A percentile compares a stretch with the other conserved stretches of the same genome.
These are phyloP conservation scores for Xestia xanthographa DNA, from an alignment of 2,888 invertebrate genomes.

Conservation along the genomic window DNA sequence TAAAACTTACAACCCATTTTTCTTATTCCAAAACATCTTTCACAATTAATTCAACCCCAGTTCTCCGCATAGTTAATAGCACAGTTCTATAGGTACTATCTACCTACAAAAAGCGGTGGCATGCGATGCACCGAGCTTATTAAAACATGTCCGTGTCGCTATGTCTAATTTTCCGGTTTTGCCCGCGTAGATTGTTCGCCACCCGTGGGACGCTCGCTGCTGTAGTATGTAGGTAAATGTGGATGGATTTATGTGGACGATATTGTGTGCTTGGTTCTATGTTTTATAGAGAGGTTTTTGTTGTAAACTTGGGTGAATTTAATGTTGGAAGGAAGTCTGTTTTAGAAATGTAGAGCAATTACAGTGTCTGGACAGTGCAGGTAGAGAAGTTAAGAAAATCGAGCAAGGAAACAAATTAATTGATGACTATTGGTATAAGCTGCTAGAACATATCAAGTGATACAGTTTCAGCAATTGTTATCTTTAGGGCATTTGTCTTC, in stretches of 20 bases:
- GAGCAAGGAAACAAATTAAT: not conserved
- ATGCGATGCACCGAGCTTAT: constrained; percentile 74
- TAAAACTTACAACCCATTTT: not conserved
- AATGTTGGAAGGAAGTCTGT: not conserved
- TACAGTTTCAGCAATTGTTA: not conserved
- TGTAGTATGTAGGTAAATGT: constrained; percentile 52
- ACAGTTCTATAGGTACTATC: constrained; percentile 47
- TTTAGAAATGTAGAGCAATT: too few species aligned
- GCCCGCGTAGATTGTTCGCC: constrained; percentile 85
- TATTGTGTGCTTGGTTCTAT: constrained; percentile 21
- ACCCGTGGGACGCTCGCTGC: constrained; percentile 72
- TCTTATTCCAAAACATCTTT: not conserved
- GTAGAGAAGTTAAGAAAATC: not conserved
- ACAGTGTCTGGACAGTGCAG: not conserved
- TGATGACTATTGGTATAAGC: not conserved
- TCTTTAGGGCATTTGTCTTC: not conserved
- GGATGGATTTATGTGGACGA: constrained; percentile 55
- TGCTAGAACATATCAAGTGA: not conserved
- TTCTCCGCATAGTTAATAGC: constrained; percentile 45
- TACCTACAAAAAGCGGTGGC: constrained; percentile 52
- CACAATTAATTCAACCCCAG: constrained; percentile 19
- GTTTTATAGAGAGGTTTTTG: constrained; percentile 18
- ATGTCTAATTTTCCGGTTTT: constrained; percentile 89
- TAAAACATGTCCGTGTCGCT: constrained; percentile 77
- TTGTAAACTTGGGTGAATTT: not conserved